A percentile compares a stretch with the other conserved stretches of the same genome.
Conservation (phyloP, 1,140 invertebrate species). For the Drosophila eugracilis region DNA sequence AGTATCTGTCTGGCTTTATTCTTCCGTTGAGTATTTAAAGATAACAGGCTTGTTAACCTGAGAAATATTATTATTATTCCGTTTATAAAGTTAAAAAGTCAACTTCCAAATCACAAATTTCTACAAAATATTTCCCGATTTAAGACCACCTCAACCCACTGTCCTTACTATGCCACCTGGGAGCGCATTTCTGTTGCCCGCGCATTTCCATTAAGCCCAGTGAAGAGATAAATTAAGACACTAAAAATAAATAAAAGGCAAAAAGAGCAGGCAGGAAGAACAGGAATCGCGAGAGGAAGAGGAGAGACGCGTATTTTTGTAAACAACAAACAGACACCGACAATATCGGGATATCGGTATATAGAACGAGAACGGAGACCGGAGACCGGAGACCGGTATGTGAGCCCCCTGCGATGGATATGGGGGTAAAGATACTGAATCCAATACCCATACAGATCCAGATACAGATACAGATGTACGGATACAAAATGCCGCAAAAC, state of each 20-base stretch:
- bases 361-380: constrained; percentile 25
- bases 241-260: constrained; percentile 33
- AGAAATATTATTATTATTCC: too few species aligned
- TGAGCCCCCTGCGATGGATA: constrained; percentile 18
- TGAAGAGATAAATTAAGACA: constrained; percentile 44
- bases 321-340: constrained; percentile 73
- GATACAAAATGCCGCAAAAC: constrained; percentile 74
- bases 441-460: constrained; percentile 18
- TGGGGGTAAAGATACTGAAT: constrained; percentile 8
- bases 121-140: too few species aligned
- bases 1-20: too few species aligned
- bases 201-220: constrained; percentile 53
- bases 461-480: constrained; percentile 41
- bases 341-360: constrained; percentile 32
- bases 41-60: too few species aligned
- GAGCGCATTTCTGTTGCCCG: constrained; percentile 13
- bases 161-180: not conserved
- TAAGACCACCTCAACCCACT: too few species aligned
- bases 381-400: constrained; percentile 63
- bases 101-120: too few species aligned
- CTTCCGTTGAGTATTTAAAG: too few species aligned
- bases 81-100: too few species aligned
- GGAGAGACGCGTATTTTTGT: constrained; percentile 67
- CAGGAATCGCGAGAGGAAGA: constrained; percentile 37
- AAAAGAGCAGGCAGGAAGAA: not conserved